Evolutionary conservation across 2,797 vertebrate genomes (phyloP).

Genomic region (Buphagus erythrorhynchus): DNA sequence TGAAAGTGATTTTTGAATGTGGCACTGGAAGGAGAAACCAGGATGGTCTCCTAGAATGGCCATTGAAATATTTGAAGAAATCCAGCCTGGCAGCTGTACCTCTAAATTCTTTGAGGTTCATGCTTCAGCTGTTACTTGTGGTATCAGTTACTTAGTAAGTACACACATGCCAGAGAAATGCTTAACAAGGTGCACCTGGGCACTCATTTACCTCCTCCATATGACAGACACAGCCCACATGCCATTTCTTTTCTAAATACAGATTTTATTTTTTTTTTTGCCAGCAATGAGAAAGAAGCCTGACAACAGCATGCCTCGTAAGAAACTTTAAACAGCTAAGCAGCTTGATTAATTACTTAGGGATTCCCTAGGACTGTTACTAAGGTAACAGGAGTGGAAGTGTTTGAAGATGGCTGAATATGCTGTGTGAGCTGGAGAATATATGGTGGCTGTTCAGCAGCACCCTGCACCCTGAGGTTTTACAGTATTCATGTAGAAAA

Average conservation of each 20-base stretch:
- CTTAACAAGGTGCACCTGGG: not conserved
- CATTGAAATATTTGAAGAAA: not conserved
- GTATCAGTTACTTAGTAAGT: not conserved
- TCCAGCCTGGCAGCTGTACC: not conserved
- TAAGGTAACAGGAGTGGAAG: constrained; percentile 17
- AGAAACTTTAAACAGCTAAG: constrained; percentile 15
- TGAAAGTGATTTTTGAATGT: not conserved
- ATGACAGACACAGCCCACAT: not conserved
- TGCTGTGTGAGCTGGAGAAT: not conserved
- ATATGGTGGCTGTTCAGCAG: not conserved
- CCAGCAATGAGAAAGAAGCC: not conserved
- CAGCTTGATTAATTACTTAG: constrained; percentile 45
- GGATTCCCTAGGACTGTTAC: constrained; percentile 52
- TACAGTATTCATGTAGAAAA: not conserved
- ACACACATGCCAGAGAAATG: not conserved
- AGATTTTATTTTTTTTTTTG: not conserved
- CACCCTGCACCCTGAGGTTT: not conserved
- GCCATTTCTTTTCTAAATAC: not conserved
- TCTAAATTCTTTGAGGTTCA: not conserved
- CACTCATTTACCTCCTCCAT: not conserved
- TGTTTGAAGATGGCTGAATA: constrained; percentile 13
- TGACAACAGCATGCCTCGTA: not conserved
- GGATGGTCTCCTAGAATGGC: not conserved
- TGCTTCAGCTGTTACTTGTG: not conserved
- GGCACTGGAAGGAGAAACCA: not conserved